Base-by-base conservation (phyloP, 2,888 invertebrate genomes). In the Polyommatus icarus region DNA sequence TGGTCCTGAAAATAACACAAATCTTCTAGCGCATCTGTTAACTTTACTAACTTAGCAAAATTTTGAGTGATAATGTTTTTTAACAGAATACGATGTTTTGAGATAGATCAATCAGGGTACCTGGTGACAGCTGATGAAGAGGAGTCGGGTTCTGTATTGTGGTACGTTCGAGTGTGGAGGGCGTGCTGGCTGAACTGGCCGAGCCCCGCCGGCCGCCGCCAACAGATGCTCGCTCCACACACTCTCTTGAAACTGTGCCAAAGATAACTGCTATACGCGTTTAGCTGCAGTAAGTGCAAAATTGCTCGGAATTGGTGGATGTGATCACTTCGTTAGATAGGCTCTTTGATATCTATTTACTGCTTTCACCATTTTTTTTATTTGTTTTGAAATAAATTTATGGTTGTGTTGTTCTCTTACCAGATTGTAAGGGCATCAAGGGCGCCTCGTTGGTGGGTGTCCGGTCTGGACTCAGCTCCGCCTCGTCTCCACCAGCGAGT, bases 111-210 rank as follows among this genome's bases (percentile, higher is more conserved):
- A 0, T 32, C 3, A 36, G 36, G 36, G 36, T 81, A 86, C 87
- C 86, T 85, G 86, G 87, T 80, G 85, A 85, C 81, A 85, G 85
- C 80, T 83, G 85, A 83, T 86, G 90, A 82, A 85, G 89, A 81
- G 90, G 86, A 81, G 87, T 86, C 87, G 95, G 89, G 90, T 94
- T 91, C 92, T 92, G 93, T 84, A 94, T 93, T 83, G 93, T 87
- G 85, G 94, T 94, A 84, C 93, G 93, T 90, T 95, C 87, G 91
- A 95, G 91, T 94, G 95, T 92, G 92, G 95, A 91, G 91, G 94
- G 95, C 91, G 95, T 95, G 95, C 94, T 95, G 94, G 90, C 95
- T 91, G 94, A 95, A 86, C 90, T 95, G 93, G 90, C 95, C 89
- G 91, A 95, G 91, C 89, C 93, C 92, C 89, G 92, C 85, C 93